Conservation (phyloP, 2,797 vertebrate species). For the Microhierax caerulescens region DNA sequence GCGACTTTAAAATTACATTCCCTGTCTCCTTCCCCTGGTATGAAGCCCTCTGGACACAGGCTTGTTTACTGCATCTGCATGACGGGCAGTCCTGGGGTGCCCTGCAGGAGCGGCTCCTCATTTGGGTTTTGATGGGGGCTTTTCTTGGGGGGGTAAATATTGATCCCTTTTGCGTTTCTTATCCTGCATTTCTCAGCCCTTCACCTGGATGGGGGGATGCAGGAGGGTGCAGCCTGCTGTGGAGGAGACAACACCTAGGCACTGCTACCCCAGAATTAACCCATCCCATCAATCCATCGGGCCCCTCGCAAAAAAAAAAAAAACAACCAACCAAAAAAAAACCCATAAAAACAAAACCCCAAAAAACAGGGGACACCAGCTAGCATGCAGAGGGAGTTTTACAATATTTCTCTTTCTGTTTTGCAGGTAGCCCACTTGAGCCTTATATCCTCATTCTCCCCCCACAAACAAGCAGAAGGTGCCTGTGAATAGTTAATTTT, state of each 20-base stretch:
- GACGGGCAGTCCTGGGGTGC: accelerated
- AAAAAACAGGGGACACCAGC: too few species aligned
- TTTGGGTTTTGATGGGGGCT: neutral
- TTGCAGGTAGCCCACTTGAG: neutral
- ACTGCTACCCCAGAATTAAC: neutral
- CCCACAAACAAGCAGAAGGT: constrained; percentile 11
- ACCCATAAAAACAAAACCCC: too few species aligned
- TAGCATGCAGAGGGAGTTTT: neutral
- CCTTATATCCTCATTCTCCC: neutral
- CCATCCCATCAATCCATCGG: accelerated
- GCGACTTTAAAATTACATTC: neutral
- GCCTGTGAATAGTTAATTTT: constrained; percentile 63
- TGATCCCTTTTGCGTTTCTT: neutral
- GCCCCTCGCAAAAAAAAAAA: too few species aligned
- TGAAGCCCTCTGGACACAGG: neutral
- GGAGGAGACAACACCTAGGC: neutral
- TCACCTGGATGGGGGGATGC: neutral
- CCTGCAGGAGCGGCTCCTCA: accelerated
- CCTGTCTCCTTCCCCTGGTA: neutral
- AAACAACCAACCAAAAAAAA: too few species aligned
- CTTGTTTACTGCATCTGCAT: accelerated
- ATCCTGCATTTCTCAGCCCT: neutral
- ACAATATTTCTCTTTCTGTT: neutral
- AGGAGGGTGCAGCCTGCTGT: neutral
- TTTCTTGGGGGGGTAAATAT: accelerated